A percentile compares a stretch with the other conserved stretches of the same genome.
phyloP scores from a whole-genome alignment of 2,797 vertebrate species.

The Dermochelys coriacea region DNA sequence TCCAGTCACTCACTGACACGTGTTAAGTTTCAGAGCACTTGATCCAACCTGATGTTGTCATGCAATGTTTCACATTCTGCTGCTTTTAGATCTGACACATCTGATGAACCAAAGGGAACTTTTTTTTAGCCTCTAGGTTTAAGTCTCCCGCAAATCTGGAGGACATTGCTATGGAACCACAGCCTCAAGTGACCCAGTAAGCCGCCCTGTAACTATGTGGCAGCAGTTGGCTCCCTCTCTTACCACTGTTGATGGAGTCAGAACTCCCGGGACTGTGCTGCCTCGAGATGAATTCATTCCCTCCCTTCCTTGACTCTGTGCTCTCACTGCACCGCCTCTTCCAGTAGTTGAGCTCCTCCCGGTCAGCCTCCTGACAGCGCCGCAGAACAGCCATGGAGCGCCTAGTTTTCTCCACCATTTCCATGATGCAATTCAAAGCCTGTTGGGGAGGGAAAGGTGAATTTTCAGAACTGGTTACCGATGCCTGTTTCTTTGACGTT shows the following conservation, averaged over 20 bases:
- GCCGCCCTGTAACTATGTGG: background rate
- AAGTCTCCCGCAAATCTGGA: background rate
- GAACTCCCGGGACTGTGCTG: conserved; percentile 92
- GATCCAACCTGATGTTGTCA: background rate
- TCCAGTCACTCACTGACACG: too few relatives aligned
- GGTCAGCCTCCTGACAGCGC: conserved; percentile 96
- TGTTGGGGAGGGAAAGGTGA: conserved; percentile 22
- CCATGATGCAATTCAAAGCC: conserved; percentile 98
- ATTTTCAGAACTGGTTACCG: fast-evolving
- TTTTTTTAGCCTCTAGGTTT: background rate
- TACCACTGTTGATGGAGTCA: conserved; percentile 86
- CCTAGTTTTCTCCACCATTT: conserved; percentile 99
- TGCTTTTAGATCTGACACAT: background rate
- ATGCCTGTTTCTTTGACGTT: background rate
- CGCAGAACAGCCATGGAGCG: conserved; percentile 95
- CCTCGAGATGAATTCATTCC: conserved; percentile 84
- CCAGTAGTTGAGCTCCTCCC: conserved; percentile 98
- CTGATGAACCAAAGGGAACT: background rate
- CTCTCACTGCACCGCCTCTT: conserved; percentile 91
- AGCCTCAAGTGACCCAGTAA: background rate
- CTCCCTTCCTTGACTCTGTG: conserved; percentile 91
- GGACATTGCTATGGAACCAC: background rate
- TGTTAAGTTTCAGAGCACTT: background rate
- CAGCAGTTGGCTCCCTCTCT: conserved; percentile 5
- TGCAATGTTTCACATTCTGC: background rate